Evolutionary conservation across 2,797 vertebrate genomes (phyloP), one percentile per base, ranked within the genome.

Genomic region (Echiichthys vipera): DNA sequence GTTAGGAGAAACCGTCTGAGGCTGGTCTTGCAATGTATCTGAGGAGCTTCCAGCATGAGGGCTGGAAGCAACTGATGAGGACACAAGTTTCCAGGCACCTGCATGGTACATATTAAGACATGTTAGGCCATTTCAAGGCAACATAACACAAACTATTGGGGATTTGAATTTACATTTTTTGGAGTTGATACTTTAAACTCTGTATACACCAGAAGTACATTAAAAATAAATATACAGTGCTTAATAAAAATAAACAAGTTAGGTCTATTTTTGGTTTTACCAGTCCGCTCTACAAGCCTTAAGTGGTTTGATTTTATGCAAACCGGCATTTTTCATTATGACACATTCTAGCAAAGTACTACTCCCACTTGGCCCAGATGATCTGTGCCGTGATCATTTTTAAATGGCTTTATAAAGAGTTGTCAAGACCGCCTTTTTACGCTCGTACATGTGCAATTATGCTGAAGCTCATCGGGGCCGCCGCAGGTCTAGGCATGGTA

Each of bases 61-160:
- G 59, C 27, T 81, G 53, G 80, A 2, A 25, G 24, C 58, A 57
- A 43, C 55, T 50, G 61, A 84, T 63, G 82, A 55, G 20, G 81
- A 58, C 40, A 95, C 18, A 7, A 93, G 92, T 73, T 91, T 95
- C 93, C 90, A 94, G 10, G 57, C 64, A 75, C 88, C 93, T 90
- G 61, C 56, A 77, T 27, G 11, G 7, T 20, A 58, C 15, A 76
- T n/a, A 1, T 72, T 42, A 62, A 59, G 3, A 64, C 5, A 39
- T 22, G 12, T 65, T 53, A 43, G 1, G 2, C 14, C 9, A 51
- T 56, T 55, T 59, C 17, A 49, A 59, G 14, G n/a, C 4, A 71
- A 22, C 12, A 45, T 4, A 18, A 37, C n/a, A 37, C 13, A 50
- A 40, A 20, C 24, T 15, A 15, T 13, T 43, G 34, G 4, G 12